Percentiles rank a stretch among this genome's conserved stretches.
Conservation (phyloP, 2,113 vertebrate species). For the Emydura subglobosa region DNA sequence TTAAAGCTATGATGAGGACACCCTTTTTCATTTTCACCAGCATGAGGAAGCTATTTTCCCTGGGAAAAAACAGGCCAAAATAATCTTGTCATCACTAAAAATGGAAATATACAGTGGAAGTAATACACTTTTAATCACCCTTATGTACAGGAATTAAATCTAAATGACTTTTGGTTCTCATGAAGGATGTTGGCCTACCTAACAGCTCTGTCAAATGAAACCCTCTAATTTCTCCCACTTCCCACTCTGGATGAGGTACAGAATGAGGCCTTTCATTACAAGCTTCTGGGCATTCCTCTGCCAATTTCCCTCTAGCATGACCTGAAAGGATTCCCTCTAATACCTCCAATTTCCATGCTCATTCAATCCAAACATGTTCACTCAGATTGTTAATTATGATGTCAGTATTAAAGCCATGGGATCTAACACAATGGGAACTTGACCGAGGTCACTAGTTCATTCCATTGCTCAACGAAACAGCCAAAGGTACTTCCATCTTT, state of each 20-base stretch:
- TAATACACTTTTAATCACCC: not conserved
- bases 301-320: not conserved
- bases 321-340: not conserved
- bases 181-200: not conserved
- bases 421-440: not conserved
- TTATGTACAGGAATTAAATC: conserved; percentile 20
- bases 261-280: not conserved
- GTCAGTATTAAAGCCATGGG: not conserved
- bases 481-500: not conserved
- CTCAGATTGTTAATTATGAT: not conserved
- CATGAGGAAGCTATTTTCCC: not conserved
- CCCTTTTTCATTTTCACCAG: not conserved
- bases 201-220: conserved; percentile 7
- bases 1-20: not conserved
- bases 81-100: not conserved
- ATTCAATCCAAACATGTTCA: not conserved
- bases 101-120: not conserved
- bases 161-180: conserved; percentile 31
- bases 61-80: not conserved
- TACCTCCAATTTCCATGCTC: not conserved
- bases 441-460: not conserved
- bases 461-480: not conserved
- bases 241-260: not conserved
- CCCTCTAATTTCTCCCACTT: conserved; percentile 28
- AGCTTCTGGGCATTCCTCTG: not conserved